Conservation (phyloP, 2,888 invertebrate genomes). For the Brachynemurus nebulosus region DNA sequence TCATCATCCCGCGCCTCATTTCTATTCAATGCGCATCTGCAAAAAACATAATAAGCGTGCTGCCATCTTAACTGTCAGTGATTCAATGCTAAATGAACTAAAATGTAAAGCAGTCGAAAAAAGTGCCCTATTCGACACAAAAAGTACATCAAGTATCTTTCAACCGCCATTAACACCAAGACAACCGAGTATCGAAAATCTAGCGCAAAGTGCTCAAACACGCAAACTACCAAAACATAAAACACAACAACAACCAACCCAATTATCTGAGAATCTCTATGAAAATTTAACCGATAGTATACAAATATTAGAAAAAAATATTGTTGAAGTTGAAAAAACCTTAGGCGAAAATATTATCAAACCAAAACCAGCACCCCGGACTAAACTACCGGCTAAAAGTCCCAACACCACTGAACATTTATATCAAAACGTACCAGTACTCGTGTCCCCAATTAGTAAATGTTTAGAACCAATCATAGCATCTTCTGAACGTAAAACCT, state of each 20-base stretch:
- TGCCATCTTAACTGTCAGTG: constrained; percentile 6
- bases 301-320: constrained; percentile 44
- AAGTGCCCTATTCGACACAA: background rate
- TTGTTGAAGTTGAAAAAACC: constrained; percentile 24
- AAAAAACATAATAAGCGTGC: constrained; percentile 27
- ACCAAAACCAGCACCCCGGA: constrained; percentile 44
- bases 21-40: constrained; percentile 23
- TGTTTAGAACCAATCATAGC: background rate
- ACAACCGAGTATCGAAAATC: background rate
- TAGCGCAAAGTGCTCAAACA: constrained; percentile 6
- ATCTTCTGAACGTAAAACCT: background rate
- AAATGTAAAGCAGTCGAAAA: constrained; percentile 1
- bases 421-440: constrained; percentile 8
- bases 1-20: constrained; percentile 15
- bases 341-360: constrained; percentile 22
- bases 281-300: constrained; percentile 54
- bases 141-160: background rate
- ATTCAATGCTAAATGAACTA: constrained; percentile 2
- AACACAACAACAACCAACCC: background rate
- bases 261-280: constrained; percentile 28
- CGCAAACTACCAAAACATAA: constrained; percentile 2
- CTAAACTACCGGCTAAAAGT: constrained; percentile 30
- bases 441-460: background rate
- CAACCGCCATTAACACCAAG: constrained; percentile 9
- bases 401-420: constrained; percentile 5